Base-by-base conservation (phyloP, 2,888 invertebrate genomes). In the Orthosia gothica region DNA sequence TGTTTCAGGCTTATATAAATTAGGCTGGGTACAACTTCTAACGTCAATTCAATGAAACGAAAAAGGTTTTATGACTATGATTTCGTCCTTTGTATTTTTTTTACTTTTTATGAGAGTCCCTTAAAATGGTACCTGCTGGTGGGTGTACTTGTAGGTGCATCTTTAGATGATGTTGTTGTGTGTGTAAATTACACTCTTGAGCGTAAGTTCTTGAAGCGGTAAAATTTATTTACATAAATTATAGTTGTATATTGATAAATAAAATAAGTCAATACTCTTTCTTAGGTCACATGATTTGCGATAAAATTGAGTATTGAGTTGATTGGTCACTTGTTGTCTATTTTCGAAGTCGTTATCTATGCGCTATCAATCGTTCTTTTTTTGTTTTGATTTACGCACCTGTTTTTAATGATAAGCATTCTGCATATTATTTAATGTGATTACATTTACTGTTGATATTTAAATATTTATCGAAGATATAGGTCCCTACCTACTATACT, bases 1-100 rank as follows among this genome's bases (percentile, higher is more conserved):
- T 70, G 57, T 70, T 62, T 62, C 13, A 23, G 23, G 32, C 61
- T 52, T 32, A 47, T 32, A 77, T 77, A 70, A 76, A 77, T 76
- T 32, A 52, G 13, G 55, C 7, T 18, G 18, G 2, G 3, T 18
- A 47, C n/a, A 16, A 18, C 11, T 55, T 23, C 3, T 11, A 40
- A 15, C 18, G 23, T n/a, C 1, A 2, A 7, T 52, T 18, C n/a
- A 15, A 15, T 26, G 45, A 15, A 45, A 13, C 26, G 16, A 40
- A 49, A n/a, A 45, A 15, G 3, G 20, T 50, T 26, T 45, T 0
- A 9, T 45, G 5, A 20, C 12, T n/a, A 23, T 57, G 12, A 49
- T 50, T 57, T 65, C 3, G 18, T 52, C 23, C 9, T 69, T 23
- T 47, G 2, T n/a, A 11, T 59, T 40, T 32, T 40, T 26, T 26